Conservation (phyloP, 2,113 vertebrate species). For the Argyrosomus japonicus region DNA sequence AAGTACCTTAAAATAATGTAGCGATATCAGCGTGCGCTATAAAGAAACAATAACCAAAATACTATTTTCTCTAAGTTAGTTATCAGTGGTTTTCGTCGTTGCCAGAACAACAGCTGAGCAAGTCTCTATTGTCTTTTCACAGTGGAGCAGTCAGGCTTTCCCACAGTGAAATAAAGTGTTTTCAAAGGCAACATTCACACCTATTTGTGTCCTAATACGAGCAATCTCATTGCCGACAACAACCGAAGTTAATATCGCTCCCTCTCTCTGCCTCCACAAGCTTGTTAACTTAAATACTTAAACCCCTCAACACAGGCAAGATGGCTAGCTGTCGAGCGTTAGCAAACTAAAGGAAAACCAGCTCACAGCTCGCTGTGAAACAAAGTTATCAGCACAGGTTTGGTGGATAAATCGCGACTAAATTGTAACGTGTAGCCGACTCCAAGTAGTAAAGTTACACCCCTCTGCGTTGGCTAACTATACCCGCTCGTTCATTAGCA, state of each 20-base stretch:
- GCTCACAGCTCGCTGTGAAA: slow-evolving; percentile 33
- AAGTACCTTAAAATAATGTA: neutral
- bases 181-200: neutral
- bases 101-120: slow-evolving; percentile 34
- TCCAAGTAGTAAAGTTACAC: slow-evolving; percentile 32
- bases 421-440: neutral
- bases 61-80: neutral
- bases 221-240: neutral
- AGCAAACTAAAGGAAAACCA: slow-evolving; percentile 60
- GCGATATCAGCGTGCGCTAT: neutral
- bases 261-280: neutral
- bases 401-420: slow-evolving; percentile 7
- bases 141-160: slow-evolving; percentile 18
- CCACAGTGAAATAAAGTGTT: slow-evolving; percentile 39
- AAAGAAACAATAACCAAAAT: neutral
- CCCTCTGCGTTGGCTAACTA: slow-evolving; percentile 44
- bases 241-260: slow-evolving; percentile 6
- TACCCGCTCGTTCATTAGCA: slow-evolving; percentile 56
- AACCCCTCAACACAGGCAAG: slow-evolving; percentile 66
- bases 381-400: slow-evolving; percentile 47
- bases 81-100: slow-evolving; percentile 13
- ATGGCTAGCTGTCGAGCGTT: slow-evolving; percentile 70
- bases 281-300: slow-evolving; percentile 62
- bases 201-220: neutral
- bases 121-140: slow-evolving; percentile 67